Percentiles rank a stretch among this genome's conserved stretches.
These are phyloP conservation scores for Torymus auratus DNA, from an alignment of 2,888 invertebrate genomes.

Conservation along the genomic window DNA sequence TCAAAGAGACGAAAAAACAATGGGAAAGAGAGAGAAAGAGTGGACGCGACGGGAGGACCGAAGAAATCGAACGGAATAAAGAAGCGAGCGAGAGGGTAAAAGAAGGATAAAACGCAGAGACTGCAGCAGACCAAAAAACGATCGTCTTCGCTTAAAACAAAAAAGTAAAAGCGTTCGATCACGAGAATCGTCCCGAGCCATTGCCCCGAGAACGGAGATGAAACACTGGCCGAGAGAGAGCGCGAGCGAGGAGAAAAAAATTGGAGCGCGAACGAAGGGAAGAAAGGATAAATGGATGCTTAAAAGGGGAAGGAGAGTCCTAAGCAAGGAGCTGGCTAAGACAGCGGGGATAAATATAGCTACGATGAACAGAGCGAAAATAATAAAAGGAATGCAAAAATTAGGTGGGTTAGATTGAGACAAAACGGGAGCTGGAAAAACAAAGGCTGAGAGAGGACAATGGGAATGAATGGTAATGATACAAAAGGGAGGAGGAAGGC, in stretches of 20 bases:
- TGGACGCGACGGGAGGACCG: not conserved
- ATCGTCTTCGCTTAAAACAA: conserved; percentile 43
- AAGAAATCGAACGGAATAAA: conserved; percentile 1
- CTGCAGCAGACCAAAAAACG: conserved; percentile 38
- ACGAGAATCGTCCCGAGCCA: conserved; percentile 37
- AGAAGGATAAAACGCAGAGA: conserved; percentile 5
- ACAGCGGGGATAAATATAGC: conserved; percentile 1
- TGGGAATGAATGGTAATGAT: too few relatives aligned
- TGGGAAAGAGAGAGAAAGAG: not conserved
- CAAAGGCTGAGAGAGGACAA: too few relatives aligned
- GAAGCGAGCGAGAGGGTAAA: not conserved
- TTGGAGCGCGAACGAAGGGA: conserved; percentile 9
- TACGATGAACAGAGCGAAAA: too few relatives aligned
- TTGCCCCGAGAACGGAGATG: conserved; percentile 36
- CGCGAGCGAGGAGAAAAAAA: conserved; percentile 34
- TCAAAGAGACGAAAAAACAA: not conserved
- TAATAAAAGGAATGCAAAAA: too few relatives aligned
- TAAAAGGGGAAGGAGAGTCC: not conserved
- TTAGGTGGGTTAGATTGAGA: too few relatives aligned
- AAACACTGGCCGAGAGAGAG: not conserved
- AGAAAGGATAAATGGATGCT: not conserved
- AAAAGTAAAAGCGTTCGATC: conserved; percentile 38
- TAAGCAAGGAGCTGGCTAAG: not conserved
- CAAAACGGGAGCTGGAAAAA: too few relatives aligned
- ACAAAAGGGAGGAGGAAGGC: too few relatives aligned